phyloP scores from a whole-genome alignment of 2,113 vertebrate species.

The Alouatta palliata region DNA sequence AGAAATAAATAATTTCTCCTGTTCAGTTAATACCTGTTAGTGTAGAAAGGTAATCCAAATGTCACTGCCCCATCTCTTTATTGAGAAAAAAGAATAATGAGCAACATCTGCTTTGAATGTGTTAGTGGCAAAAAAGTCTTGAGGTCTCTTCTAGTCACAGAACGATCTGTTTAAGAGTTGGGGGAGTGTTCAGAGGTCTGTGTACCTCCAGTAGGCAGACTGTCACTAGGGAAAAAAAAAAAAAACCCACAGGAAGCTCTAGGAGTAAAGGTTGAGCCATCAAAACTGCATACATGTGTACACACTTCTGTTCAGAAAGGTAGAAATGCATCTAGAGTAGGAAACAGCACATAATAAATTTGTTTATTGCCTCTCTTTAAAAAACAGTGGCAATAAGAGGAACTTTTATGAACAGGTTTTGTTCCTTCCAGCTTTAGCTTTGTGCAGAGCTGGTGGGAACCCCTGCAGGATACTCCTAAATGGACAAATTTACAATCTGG shows the following conservation, averaged over 20 bases:
- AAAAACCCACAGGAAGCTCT: neutral
- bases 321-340: neutral
- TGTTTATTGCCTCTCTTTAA: slow-evolving; percentile 79
- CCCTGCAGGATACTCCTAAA: slow-evolving; percentile 81
- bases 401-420: slow-evolving; percentile 79
- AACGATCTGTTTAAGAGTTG: slow-evolving; percentile 33
- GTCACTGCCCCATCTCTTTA: slow-evolving; percentile 33
- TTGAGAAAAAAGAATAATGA: slow-evolving; percentile 61
- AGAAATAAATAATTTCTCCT: slow-evolving; percentile 71
- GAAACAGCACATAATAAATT: slow-evolving; percentile 73
- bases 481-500: slow-evolving; percentile 84
- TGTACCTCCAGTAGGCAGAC: neutral
- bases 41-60: slow-evolving; percentile 68
- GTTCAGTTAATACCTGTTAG: slow-evolving; percentile 51
- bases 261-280: neutral
- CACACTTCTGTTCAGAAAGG: neutral
- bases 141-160: slow-evolving; percentile 26
- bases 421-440: slow-evolving; percentile 72
- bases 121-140: neutral
- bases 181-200: neutral
- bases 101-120: slow-evolving; percentile 49
- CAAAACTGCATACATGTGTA: neutral
- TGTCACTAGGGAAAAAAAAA: neutral
- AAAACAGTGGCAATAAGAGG: slow-evolving; percentile 77
- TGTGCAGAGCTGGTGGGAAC: slow-evolving; percentile 80